Percentiles rank a stretch among this genome's conserved stretches.
phyloP scores from a whole-genome alignment of 2,797 vertebrate species.

The Gymnoscopelus microlampas region DNA sequence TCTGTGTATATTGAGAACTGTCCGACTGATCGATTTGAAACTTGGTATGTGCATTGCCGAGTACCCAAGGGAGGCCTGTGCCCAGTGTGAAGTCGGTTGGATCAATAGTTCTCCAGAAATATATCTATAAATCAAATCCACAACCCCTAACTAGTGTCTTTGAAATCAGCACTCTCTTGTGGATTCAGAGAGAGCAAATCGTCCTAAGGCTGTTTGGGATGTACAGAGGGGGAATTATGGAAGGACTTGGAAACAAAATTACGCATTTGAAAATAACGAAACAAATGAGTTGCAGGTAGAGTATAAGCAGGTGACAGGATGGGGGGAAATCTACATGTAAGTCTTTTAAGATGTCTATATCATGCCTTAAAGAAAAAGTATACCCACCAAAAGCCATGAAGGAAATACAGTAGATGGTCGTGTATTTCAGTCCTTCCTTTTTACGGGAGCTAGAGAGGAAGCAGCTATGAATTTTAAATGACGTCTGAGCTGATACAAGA shows the following conservation, averaged over 20 bases:
- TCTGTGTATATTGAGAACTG: too few relatives aligned
- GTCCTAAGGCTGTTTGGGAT: not conserved
- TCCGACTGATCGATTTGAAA: too few relatives aligned
- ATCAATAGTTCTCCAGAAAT: too few relatives aligned
- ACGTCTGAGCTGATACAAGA: constrained; percentile 2
- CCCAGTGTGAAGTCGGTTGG: too few relatives aligned
- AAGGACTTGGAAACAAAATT: constrained; percentile 10
- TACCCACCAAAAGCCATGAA: not conserved
- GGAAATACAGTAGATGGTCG: constrained; percentile 17
- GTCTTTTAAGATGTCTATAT: constrained; percentile 11
- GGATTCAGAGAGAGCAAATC: too few relatives aligned
- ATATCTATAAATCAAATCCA: too few relatives aligned
- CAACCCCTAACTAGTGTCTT: too few relatives aligned
- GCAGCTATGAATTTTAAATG: constrained; percentile 7
- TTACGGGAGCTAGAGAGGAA: not conserved
- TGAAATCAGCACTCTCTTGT: too few relatives aligned
- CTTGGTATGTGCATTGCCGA: too few relatives aligned
- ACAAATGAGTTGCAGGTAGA: constrained; percentile 8
- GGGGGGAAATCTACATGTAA: constrained; percentile 9
- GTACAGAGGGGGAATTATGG: constrained; percentile 13
- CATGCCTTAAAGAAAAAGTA: constrained; percentile 3
- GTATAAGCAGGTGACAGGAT: not conserved
- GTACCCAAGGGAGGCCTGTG: too few relatives aligned
- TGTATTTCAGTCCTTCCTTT: not conserved
- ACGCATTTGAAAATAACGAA: constrained; percentile 8